Conservation (phyloP, 2,888 invertebrate species). For the Pachycephus smyrnensis region DNA sequence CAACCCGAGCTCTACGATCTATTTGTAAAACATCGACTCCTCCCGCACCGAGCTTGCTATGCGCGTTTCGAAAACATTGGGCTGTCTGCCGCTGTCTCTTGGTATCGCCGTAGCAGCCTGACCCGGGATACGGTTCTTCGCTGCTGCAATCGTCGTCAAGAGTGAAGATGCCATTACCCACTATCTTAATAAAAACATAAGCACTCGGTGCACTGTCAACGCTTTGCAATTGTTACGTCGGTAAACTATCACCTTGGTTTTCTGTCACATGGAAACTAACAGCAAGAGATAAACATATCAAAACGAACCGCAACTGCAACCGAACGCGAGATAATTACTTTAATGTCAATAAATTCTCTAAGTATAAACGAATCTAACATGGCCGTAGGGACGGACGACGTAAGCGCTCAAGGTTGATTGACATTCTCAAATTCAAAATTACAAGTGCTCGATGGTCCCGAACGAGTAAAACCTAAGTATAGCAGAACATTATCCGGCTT, state of each 20-base stretch:
- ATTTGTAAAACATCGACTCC: constrained; percentile 67
- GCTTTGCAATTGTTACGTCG: neutral
- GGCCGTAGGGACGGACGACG: neutral
- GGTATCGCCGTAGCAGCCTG: neutral
- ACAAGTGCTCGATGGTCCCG: neutral
- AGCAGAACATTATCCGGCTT: neutral
- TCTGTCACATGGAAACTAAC: neutral
- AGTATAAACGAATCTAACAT: neutral
- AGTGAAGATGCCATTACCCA: neutral
- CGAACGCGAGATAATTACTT: neutral
- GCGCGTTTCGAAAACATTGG: constrained; percentile 52
- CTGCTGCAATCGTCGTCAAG: neutral
- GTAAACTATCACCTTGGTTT: neutral
- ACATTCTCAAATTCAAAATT: neutral
- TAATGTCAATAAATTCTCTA: neutral
- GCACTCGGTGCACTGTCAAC: neutral
- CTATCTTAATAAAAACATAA: neutral
- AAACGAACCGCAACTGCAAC: neutral
- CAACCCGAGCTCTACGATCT: constrained; percentile 61
- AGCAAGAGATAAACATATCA: neutral
- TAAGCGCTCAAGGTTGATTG: neutral
- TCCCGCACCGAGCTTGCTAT: constrained; percentile 53
- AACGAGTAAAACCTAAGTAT: neutral
- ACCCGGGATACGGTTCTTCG: neutral
- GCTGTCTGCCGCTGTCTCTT: constrained; percentile 11